Base-by-base conservation (phyloP, 2,113 vertebrate species). In the Equus quagga region DNA sequence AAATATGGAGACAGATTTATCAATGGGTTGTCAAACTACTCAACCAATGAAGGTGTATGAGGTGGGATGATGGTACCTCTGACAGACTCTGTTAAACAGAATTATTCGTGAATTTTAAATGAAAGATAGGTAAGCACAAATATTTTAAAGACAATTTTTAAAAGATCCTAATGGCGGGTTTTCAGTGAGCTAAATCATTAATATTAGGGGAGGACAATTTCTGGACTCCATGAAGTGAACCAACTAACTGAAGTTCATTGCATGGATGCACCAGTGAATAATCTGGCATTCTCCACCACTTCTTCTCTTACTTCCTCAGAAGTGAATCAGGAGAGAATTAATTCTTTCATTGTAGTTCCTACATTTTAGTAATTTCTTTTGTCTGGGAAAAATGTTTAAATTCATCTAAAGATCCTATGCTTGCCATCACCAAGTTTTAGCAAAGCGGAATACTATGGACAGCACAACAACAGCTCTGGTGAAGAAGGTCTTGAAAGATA, bases 231-330 rank as follows among this genome's bases (percentile, higher is more conserved):
- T 58, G 33, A 88, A 92, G 85, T 46, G 46, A 95, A 24, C 4
- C 67, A 79, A 17, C 21, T 24, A 11, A 80, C 19, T 67, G 58
- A 69, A 21, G 24, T 33, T 60, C 23, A 79, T n/a, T 64, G 26
- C 18, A 5, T 33, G 56, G 6, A 36, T 33, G 2, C 8, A 31
- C 24, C 24, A 8, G 44, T 2, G 31, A 70, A 58, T 79, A 83
- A 46, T 67, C 75, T 51, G 41, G 49, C 21, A 23, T 41, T 36
- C 84, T 72, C 69, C 91, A 79, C 8, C 15, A 41, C 54, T 64
- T 41, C 24, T 76, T 95, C 54, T 79, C 89, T 93, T 26, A 84
- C 95, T 92, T 97, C 92, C 89, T 95, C 58, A 51, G 90, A 93
- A 73, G 54, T 26, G 33, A 91, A 76, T 58, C 11, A 19, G n/a